Conservation (phyloP, 1,140 invertebrate species). For the Hermetia illucens region DNA sequence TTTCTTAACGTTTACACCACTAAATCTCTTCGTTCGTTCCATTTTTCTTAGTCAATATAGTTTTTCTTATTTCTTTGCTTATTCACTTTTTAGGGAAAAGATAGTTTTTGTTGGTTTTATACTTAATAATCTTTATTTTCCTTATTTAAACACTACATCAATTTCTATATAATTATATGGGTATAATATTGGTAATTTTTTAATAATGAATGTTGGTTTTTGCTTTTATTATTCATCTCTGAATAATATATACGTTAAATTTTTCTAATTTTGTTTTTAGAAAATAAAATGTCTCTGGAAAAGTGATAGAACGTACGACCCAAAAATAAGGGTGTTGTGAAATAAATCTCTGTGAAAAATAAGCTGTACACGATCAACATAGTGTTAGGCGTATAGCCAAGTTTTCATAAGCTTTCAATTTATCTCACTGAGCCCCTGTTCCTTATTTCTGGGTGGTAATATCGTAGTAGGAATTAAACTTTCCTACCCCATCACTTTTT, state of each 20-base stretch:
- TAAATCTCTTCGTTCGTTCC: too few relatives aligned
- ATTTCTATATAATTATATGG: conserved; percentile 16
- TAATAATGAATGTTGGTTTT: too few relatives aligned
- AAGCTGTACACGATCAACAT: neutral
- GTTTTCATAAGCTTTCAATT: neutral
- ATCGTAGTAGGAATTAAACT: too few relatives aligned
- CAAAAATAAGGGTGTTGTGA: neutral
- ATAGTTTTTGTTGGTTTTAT: conserved; percentile 7
- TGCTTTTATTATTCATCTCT: neutral
- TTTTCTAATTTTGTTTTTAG: neutral
- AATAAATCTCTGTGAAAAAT: neutral
- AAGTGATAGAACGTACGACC: neutral
- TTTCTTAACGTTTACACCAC: too few relatives aligned
- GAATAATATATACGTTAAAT: neutral
- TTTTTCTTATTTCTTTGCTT: too few relatives aligned
- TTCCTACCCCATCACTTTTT: too few relatives aligned
- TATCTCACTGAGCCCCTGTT: neutral
- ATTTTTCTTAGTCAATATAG: too few relatives aligned
- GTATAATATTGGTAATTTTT: neutral
- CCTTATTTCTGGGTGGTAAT: too few relatives aligned
- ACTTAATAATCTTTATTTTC: too few relatives aligned
- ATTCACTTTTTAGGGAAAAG: too few relatives aligned
- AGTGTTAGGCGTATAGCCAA: neutral
- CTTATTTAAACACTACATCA: conserved; percentile 26
- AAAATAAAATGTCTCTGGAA: neutral